Percentiles rank a stretch among this genome's conserved stretches.
phyloP scores from a whole-genome alignment of 2,888 invertebrate species.

The Nomada goodeniana region DNA sequence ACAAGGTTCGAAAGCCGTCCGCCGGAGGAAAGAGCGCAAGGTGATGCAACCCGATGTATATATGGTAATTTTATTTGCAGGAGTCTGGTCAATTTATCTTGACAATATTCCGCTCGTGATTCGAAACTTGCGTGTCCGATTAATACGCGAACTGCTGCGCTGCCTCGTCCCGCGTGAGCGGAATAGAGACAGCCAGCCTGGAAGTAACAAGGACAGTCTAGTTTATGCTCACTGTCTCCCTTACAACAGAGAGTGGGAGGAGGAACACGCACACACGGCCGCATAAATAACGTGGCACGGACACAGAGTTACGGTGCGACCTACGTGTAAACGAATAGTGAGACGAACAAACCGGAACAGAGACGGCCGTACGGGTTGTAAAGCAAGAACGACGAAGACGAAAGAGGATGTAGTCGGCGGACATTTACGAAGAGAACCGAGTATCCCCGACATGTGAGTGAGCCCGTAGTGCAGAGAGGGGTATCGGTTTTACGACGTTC shows the following conservation, averaged over 20 bases:
- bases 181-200: constrained; percentile 17
- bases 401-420: constrained; percentile 75
- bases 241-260: constrained; percentile 58
- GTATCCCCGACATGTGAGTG: constrained; percentile 68
- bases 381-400: constrained; percentile 59
- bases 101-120: constrained; percentile 53
- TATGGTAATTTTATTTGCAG: constrained; percentile 60
- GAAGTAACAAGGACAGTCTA: constrained; percentile 41
- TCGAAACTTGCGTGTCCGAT: constrained; percentile 59
- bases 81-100: constrained; percentile 49
- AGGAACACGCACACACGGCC: constrained; percentile 56
- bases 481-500: constrained; percentile 69
- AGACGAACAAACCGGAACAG: constrained; percentile 29
- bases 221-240: constrained; percentile 58
- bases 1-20: background rate
- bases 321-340: constrained; percentile 59
- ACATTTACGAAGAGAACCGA: constrained; percentile 74
- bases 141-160: constrained; percentile 52
- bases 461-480: constrained; percentile 56
- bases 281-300: constrained; percentile 51
- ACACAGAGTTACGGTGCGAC: constrained; percentile 40
- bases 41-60: constrained; percentile 45
- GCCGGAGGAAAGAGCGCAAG: constrained; percentile 22
- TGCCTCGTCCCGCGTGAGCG: background rate
- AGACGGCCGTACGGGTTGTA: constrained; percentile 29